Base-by-base conservation (phyloP, 1,140 invertebrate species). In the Drosophila fuyamai region DNA sequence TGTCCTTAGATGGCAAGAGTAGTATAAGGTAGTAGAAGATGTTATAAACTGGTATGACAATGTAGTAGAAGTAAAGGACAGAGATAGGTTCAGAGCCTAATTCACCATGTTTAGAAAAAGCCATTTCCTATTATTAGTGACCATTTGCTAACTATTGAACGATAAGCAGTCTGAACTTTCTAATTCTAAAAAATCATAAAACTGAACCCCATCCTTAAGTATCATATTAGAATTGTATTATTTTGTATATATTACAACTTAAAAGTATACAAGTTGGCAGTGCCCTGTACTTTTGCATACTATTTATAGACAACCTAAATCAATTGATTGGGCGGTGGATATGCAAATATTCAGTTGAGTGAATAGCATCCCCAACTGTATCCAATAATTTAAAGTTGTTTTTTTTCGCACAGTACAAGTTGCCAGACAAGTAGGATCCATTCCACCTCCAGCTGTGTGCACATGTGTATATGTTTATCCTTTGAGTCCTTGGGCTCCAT, bases 381-480 rank as follows among this genome's bases (percentile, higher is more conserved):
- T 36, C 62, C 62, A 65, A 65, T 65, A 54, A 65, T 56, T 23
- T 58, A 23, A 47, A 46, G 47, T 35, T 50, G 23, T 59, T 47
- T 43, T 54, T 62, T 66, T 14, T 35, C 14, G 12, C 23, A n/a
- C 13, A 70, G 13, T 40, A 48, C 8, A 71, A 68, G 50, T 56
- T 68, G 50, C 62, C 62, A 70, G 67, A 71, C 67, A 71, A 54
- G 63, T 55, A 58, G 62, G 54, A 58, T 65, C 54, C 62, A 58
- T 47, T 48, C 62, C 62, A 65, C 18, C 54, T 70, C 12, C 16
- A 14, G 41, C 14, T 44, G 32, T 36, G 56, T 10, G 48, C 27
- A 13, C 7, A 29, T 23, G 8, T 48, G 10, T 47, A 32, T 41
- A 12, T 48, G n/a, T n/a, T 44, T 55, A 43, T 55, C 56, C 29